Conservation (phyloP, 2,797 vertebrate genomes). For the Hydrocynus forskahlii region DNA sequence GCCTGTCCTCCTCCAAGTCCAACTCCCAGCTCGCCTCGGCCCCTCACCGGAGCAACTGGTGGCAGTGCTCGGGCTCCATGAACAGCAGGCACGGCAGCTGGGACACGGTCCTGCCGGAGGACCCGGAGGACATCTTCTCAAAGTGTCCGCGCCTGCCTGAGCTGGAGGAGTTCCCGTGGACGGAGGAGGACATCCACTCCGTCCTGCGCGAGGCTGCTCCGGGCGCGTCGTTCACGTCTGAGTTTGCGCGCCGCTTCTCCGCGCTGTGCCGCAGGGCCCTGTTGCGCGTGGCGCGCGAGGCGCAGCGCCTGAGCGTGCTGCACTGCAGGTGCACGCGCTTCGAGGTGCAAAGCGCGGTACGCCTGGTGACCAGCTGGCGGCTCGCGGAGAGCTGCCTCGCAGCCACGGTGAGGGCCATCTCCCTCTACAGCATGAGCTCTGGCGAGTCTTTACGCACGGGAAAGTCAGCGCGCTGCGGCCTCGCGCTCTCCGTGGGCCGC, state of each 20-base stretch:
- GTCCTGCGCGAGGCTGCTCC: slow-evolving; percentile 72
- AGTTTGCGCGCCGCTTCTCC: slow-evolving; percentile 80
- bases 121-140: slow-evolving; percentile 84
- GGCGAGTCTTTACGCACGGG: slow-evolving; percentile 82
- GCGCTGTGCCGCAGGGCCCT: slow-evolving; percentile 83
- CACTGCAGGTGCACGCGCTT: slow-evolving; percentile 90
- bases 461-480: slow-evolving; percentile 86
- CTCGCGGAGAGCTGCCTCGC: slow-evolving; percentile 85
- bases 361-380: slow-evolving; percentile 88
- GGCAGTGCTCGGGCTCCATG: slow-evolving; percentile 87
- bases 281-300: slow-evolving; percentile 87
- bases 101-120: slow-evolving; percentile 90
- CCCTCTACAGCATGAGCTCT: slow-evolving; percentile 92
- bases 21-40: slow-evolving; percentile 78
- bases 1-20: slow-evolving; percentile 86
- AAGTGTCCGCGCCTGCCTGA: slow-evolving; percentile 89
- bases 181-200: slow-evolving; percentile 81
- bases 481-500: slow-evolving; percentile 87
- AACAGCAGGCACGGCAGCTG: slow-evolving; percentile 92
- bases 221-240: slow-evolving; percentile 72
- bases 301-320: slow-evolving; percentile 88
- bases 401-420: slow-evolving; percentile 85
- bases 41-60: slow-evolving; percentile 82
- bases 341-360: slow-evolving; percentile 89
- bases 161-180: slow-evolving; percentile 92